These are phyloP conservation scores for Daboia siamensis DNA, from an alignment of 2,113 vertebrate species.

Conservation along the genomic window DNA sequence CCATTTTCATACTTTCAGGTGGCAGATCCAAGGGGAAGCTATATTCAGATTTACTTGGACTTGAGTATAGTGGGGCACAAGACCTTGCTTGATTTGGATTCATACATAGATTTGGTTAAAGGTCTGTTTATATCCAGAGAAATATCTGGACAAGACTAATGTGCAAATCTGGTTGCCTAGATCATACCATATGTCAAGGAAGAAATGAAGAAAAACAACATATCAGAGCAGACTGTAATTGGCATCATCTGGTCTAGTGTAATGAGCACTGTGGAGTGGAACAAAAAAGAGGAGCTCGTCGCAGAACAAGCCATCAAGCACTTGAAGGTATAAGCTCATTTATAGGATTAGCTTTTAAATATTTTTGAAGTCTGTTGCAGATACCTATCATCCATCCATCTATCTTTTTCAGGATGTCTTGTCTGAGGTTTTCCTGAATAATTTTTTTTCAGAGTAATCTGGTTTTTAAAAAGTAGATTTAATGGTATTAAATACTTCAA, in stretches of 20 bases:
- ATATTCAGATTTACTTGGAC: neutral
- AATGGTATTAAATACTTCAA: neutral
- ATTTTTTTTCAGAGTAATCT: neutral
- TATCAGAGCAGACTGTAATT: constrained; percentile 92
- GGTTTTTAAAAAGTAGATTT: neutral
- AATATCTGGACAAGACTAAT: neutral
- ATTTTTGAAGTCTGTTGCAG: neutral
- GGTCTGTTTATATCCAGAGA: neutral
- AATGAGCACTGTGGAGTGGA: constrained; percentile 98
- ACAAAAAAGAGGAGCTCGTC: constrained; percentile 99
- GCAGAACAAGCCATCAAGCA: constrained; percentile 99
- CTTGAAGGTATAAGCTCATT: constrained; percentile 82
- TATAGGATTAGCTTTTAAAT: neutral
- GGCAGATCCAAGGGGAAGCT: neutral
- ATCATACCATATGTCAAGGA: constrained; percentile 91
- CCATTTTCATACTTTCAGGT: neutral
- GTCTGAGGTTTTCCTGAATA: neutral
- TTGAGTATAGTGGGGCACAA: neutral
- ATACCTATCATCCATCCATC: neutral
- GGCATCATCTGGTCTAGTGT: constrained; percentile 93
- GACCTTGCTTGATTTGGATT: neutral
- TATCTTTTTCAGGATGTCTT: neutral
- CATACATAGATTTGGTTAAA: neutral
- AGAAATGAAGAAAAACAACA: constrained; percentile 95
- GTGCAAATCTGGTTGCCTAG: constrained; percentile 59